Percentiles rank a stretch among this genome's conserved stretches.
Evolutionary conservation across 2,797 vertebrate genomes (phyloP).

Genomic region (Acipenser oxyrinchus): DNA sequence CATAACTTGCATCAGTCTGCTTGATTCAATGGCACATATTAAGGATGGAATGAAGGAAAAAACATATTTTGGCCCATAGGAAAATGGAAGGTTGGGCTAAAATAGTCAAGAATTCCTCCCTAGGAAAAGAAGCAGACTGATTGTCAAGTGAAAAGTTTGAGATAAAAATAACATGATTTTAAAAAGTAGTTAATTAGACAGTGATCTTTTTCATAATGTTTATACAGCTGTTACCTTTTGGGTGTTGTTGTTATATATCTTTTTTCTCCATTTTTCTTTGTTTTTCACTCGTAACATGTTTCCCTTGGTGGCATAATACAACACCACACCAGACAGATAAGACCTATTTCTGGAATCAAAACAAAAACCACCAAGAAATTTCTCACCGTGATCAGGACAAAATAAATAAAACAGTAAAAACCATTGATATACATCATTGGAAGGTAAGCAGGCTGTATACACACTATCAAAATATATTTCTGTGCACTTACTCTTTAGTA

Average conservation of each 20-base stretch:
- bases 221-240: too few species aligned
- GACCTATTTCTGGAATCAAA: too few species aligned
- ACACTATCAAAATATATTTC: background rate
- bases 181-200: background rate
- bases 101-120: slow-evolving; percentile 4
- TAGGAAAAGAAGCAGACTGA: background rate
- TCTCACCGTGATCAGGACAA: too few species aligned
- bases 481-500: too few species aligned
- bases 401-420: too few species aligned
- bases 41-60: background rate
- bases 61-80: background rate
- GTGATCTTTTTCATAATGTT: background rate
- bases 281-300: background rate
- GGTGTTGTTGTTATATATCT: too few species aligned
- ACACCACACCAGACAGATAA: too few species aligned
- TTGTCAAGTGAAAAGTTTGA: background rate
- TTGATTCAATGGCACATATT: background rate
- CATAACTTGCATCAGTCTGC: slow-evolving; percentile 2
- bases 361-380: too few species aligned
- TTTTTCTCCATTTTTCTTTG: too few species aligned
- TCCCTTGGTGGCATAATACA: background rate
- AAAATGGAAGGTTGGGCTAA: background rate
- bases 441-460: background rate
- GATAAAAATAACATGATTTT: background rate
- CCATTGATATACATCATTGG: too few species aligned